phyloP scores from a whole-genome alignment of 1,140 invertebrate species.

The Scaptomyza montana region DNA sequence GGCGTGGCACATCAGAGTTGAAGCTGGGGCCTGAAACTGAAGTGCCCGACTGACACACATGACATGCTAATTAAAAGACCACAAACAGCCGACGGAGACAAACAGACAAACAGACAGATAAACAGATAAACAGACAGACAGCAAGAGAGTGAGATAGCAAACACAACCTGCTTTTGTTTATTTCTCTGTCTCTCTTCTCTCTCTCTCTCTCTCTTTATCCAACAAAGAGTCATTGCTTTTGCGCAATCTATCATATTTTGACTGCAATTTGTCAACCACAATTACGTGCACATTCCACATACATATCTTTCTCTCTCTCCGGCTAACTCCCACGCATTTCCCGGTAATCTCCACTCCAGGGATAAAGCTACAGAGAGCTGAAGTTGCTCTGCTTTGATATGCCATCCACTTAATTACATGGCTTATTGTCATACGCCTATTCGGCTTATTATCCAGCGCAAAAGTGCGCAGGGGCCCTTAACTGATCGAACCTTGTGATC shows the following conservation, averaged over 20 bases:
- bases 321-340: slow-evolving; percentile 64
- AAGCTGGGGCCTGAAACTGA: slow-evolving; percentile 45
- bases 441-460: slow-evolving; percentile 74
- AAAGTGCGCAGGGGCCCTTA: slow-evolving; percentile 68
- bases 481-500: slow-evolving; percentile 78
- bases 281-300: slow-evolving; percentile 62
- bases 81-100: slow-evolving; percentile 58
- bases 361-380: slow-evolving; percentile 21
- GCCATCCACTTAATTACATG: slow-evolving; percentile 77
- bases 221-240: slow-evolving; percentile 33
- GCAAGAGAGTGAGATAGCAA: background rate
- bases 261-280: slow-evolving; percentile 79
- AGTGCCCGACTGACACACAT: slow-evolving; percentile 70
- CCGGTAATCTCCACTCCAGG: slow-evolving; percentile 52
- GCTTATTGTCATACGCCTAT: slow-evolving; percentile 82
- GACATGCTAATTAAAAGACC: slow-evolving; percentile 82
- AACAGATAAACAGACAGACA: background rate
- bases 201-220: background rate
- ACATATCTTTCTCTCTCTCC: background rate
- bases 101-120: slow-evolving; percentile 7
- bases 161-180: too few relatives aligned
- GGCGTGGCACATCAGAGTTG: slow-evolving; percentile 56
- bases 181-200: background rate
- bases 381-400: slow-evolving; percentile 62
- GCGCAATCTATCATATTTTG: slow-evolving; percentile 71